Evolutionary conservation across 2,888 invertebrate species (phyloP).

Genomic region (Encarsia formosa): DNA sequence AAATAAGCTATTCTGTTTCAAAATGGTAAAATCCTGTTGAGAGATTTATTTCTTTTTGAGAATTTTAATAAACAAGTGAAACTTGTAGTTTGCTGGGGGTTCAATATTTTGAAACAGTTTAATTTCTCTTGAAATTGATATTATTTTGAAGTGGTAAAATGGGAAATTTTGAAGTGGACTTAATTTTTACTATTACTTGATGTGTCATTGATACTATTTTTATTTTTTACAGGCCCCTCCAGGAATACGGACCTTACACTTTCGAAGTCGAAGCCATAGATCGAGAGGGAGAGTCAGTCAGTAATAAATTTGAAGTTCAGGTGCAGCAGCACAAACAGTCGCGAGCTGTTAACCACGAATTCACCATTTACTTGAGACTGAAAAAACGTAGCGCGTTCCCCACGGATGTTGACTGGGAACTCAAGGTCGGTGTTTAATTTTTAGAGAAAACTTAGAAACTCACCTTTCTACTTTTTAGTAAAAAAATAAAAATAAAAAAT

Average conservation of each 20-base stretch:
- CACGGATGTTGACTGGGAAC: constrained; percentile 69
- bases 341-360: constrained; percentile 78
- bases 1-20: too few relatives aligned
- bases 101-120: too few relatives aligned
- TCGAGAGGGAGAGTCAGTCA: constrained; percentile 67
- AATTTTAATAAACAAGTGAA: too few relatives aligned
- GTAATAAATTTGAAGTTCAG: constrained; percentile 70
- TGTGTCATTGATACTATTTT: not conserved
- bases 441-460: too few relatives aligned
- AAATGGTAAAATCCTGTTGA: too few relatives aligned
- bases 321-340: constrained; percentile 79
- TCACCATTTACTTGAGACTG: constrained; percentile 66
- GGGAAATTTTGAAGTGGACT: too few relatives aligned
- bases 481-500: not conserved
- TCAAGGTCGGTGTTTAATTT: constrained; percentile 36
- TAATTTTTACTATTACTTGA: not conserved
- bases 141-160: too few relatives aligned
- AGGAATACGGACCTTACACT: constrained; percentile 76
- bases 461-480: not conserved
- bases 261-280: constrained; percentile 79
- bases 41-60: too few relatives aligned
- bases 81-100: too few relatives aligned
- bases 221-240: constrained; percentile 62
- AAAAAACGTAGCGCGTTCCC: constrained; percentile 59
- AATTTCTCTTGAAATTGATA: too few relatives aligned